Evolutionary conservation across 2,797 vertebrate genomes (phyloP), one percentile per base, ranked within the genome.

Genomic region (Chloroceryle inda): DNA sequence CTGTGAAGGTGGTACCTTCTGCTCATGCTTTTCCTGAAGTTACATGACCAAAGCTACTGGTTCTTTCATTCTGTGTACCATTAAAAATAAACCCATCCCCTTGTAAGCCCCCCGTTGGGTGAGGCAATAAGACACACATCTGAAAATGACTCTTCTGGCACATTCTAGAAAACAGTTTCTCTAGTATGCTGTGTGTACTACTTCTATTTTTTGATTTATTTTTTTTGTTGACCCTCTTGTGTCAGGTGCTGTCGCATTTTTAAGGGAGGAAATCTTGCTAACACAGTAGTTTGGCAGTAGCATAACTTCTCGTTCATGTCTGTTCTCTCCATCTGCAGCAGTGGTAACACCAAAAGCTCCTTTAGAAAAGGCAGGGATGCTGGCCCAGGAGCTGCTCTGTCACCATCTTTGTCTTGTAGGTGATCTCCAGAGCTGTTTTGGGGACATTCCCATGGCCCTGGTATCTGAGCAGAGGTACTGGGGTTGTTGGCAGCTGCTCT

Each of bases 401-500:
- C 47, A 11, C 21, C 1, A 0, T 17, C 31, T 49, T 78, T n/a
- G 35, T 42, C 58, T n/a, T 2, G 0, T 2, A 5, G 59, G 38
- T 79, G 42, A 52, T 47, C 26, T 55, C 56, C 23, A 35, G 38
- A 55, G 44, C 73, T 71, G 26, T 42, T 67, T 38, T 44, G 1
- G 11, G 64, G 42, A 29, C 5, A 3, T 37, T 35, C 4, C 23
- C 23, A 3, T 13, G 19, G 47, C 33, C 16, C 38, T 63, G 44
- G 8, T 35, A 1, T 45, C 24, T 20, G 14, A 12, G 49, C 35
- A 53, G 53, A 44, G 33, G 24, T 44, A 22, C 24, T 63, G 0
- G 1, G 18, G 35, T 50, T 47, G 35, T 33, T n/a, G 59, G 40
- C 35, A 79, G 67, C 66, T 82, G 67, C 59, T 75, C n/a, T 71